Conservation (phyloP, 2,113 vertebrate species). For the Oncorhynchus masou region DNA sequence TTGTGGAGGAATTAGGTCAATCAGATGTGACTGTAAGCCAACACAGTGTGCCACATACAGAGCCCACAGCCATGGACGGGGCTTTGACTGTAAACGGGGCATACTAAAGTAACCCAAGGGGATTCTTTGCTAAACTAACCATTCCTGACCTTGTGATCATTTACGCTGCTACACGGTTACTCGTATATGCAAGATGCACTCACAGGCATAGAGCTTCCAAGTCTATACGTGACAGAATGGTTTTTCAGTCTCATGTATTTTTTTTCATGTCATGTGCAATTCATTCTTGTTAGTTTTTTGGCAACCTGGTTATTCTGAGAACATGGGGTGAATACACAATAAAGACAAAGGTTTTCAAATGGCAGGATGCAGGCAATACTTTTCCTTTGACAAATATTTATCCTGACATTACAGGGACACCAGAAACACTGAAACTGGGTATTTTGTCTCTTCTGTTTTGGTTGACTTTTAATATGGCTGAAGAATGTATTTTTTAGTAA, state of each 20-base stretch:
- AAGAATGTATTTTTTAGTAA: conserved; percentile 20
- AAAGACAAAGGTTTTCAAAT: conserved; percentile 22
- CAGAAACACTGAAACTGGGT: background rate
- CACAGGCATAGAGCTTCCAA: no score
- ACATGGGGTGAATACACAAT: background rate
- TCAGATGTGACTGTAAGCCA: background rate
- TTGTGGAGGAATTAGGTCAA: conserved; percentile 1
- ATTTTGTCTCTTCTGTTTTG: background rate
- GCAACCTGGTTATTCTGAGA: no score
- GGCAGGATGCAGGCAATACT: conserved; percentile 1
- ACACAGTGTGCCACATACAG: conserved; percentile 3
- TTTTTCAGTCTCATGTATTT: no score
- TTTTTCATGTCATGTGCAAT: no score
- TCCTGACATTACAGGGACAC: conserved; percentile 1
- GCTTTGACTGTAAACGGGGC: conserved; percentile 10
- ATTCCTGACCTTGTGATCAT: conserved; percentile 23
- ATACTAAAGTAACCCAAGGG: background rate
- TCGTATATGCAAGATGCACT: conserved; percentile 14
- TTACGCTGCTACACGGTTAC: background rate
- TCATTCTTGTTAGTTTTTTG: no score
- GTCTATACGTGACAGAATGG: no score
- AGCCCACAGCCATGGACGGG: background rate
- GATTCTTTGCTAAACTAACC: conserved; percentile 24
- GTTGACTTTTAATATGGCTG: background rate
- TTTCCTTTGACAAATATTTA: conserved; percentile 22